Evolutionary conservation across 2,797 vertebrate genomes (phyloP).

Genomic region (Rachycentron canadum): DNA sequence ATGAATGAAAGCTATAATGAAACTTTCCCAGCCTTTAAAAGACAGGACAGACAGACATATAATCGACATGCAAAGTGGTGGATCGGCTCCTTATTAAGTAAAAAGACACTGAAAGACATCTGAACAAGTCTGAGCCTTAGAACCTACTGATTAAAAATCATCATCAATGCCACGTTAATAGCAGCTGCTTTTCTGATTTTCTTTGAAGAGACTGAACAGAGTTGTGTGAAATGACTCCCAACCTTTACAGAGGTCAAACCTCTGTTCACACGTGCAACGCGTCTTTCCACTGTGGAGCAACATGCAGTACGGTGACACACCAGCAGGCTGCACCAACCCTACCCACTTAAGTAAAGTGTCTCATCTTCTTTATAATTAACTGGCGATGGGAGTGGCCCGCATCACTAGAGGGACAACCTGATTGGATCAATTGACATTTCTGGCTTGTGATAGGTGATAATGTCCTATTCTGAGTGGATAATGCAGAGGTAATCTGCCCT

Average conservation of each 20-base stretch:
- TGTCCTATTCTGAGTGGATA: constrained; percentile 82
- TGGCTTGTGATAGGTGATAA: constrained; percentile 81
- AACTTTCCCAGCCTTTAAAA: background rate
- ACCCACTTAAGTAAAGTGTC: constrained; percentile 26
- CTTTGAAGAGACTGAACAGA: constrained; percentile 5
- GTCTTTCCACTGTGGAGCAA: background rate
- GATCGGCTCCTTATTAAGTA: background rate
- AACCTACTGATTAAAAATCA: constrained; percentile 1
- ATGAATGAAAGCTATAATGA: background rate
- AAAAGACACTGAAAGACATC: constrained; percentile 1
- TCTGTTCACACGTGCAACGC: background rate
- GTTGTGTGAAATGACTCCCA: constrained; percentile 8
- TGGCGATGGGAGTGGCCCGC: constrained; percentile 65
- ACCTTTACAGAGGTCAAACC: constrained; percentile 22
- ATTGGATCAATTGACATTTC: constrained; percentile 83
- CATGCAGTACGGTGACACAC: constrained; percentile 27
- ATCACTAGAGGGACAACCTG: constrained; percentile 67
- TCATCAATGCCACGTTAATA: background rate
- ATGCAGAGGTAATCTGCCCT: constrained; percentile 81
- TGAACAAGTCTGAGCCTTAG: background rate
- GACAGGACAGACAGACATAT: background rate
- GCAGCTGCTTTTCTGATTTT: constrained; percentile 19
- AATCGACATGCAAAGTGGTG: background rate
- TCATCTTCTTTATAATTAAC: constrained; percentile 66
- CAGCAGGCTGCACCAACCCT: constrained; percentile 28